phyloP scores from a whole-genome alignment of 2,797 vertebrate genomes.

The Danio jaintianensis region DNA sequence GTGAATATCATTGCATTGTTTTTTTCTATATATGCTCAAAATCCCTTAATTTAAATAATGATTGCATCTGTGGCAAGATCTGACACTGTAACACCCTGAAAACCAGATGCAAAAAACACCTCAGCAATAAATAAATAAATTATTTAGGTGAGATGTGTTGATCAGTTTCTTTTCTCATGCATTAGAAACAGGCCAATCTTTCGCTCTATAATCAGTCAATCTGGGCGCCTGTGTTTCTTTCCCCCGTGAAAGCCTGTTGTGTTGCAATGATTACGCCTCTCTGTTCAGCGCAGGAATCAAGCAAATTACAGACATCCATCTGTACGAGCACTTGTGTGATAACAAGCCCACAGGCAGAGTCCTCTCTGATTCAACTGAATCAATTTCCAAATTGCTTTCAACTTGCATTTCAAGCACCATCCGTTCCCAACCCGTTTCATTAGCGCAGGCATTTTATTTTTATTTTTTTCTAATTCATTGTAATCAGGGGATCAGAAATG shows the following conservation, averaged over 20 bases:
- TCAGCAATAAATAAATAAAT: background rate
- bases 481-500: background rate
- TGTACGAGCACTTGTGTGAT: constrained; percentile 53
- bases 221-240: constrained; percentile 21
- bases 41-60: background rate
- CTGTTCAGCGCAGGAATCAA: constrained; percentile 38
- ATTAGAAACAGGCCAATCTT: constrained; percentile 7
- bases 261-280: constrained; percentile 37
- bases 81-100: background rate
- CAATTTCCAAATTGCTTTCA: constrained; percentile 12
- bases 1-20: background rate
- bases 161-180: constrained; percentile 19
- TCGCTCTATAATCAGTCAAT: constrained; percentile 32
- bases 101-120: background rate
- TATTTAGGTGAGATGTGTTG: background rate
- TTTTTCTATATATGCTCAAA: background rate
- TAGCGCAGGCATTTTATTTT: background rate
- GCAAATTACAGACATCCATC: constrained; percentile 53
- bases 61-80: background rate
- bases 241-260: background rate
- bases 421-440: constrained; percentile 22
- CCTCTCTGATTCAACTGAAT: constrained; percentile 38
- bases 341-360: constrained; percentile 19
- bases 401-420: constrained; percentile 1
- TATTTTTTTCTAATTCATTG: background rate